Base-by-base conservation (phyloP, 2,888 invertebrate genomes). In the Dryobota labecula region DNA sequence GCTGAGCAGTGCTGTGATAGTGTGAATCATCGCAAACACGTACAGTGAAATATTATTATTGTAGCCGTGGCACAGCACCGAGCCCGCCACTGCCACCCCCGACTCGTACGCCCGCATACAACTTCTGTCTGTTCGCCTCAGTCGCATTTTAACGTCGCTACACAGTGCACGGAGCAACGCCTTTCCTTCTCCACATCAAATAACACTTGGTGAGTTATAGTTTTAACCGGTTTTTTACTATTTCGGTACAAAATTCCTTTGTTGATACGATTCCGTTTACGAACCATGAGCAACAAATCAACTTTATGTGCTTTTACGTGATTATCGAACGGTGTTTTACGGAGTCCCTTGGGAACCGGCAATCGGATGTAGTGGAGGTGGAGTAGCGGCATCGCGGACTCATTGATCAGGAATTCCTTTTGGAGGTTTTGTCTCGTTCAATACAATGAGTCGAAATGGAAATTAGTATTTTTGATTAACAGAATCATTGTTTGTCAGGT, bases 111-210 rank as follows among this genome's bases (percentile, higher is more conserved):
- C 70, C 84, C 84, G 82, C 84, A 75, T 84, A 78, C 82, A 78
- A 80, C 86, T 73, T 82, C 78, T 83, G 73, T 77, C 79, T 71
- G 81, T 67, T 80, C 83, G 86, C 70, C 81, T 84, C 93, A 95
- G 95, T 94, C 92, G 92, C 89, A 84, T 89, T 90, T 90, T 90
- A 90, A 90, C 92, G 89, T 87, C 88, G 90, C 88, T 82, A 80
- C 85, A 85, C 82, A 87, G 93, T 93, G 93, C 89, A 92, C 94
- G 92, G 83, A 77, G 73, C 78, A 81, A 76, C 76, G 60, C 69
- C 82, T 78, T 80, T 84, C 82, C 78, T 85, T 83, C 87, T 80
- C 84, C 85, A 87, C 90, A 88, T 89, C 89, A 90, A 89, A 89
- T 81, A 87, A 88, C 77, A 88, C 87, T 91, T 91, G 92, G 94